Evolutionary conservation across 2,113 vertebrate species (phyloP).

Genomic region (Paramisgurnus dabryanus): DNA sequence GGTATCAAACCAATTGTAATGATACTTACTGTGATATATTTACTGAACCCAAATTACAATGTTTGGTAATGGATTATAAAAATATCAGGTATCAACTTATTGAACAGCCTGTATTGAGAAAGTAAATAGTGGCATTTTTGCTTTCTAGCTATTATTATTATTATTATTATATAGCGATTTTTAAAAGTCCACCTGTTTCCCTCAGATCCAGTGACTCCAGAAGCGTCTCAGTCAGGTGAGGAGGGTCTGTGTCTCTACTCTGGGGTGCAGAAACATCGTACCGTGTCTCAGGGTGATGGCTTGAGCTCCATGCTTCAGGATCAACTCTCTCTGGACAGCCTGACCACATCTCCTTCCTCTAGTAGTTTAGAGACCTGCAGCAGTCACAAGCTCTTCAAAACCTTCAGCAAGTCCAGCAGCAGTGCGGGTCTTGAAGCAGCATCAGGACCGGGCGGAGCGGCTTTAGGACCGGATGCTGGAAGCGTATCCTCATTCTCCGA

Average conservation of each 20-base stretch:
- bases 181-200: neutral
- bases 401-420: constrained; percentile 47
- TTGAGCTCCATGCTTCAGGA: constrained; percentile 76
- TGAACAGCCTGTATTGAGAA: neutral
- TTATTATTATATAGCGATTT: neutral
- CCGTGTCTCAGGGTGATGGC: constrained; percentile 71
- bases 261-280: constrained; percentile 81
- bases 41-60: too few relatives aligned
- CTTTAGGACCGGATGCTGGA: constrained; percentile 53
- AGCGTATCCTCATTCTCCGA: constrained; percentile 84
- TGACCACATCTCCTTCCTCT: constrained; percentile 83
- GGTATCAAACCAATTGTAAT: too few relatives aligned
- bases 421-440: constrained; percentile 65
- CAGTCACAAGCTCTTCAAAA: constrained; percentile 74
- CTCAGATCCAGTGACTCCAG: constrained; percentile 66
- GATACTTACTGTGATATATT: too few relatives aligned
- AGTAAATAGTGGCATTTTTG: too few relatives aligned
- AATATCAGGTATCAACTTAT: neutral
- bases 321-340: constrained; percentile 69
- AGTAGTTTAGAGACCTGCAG: constrained; percentile 85
- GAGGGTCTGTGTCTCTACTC: constrained; percentile 79
- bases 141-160: too few relatives aligned
- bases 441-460: constrained; percentile 65
- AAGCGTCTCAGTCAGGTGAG: constrained; percentile 72
- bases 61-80: too few relatives aligned